These are phyloP conservation scores for Lagodon rhomboides DNA, from an alignment of 2,797 vertebrate genomes.

Conservation along the genomic window DNA sequence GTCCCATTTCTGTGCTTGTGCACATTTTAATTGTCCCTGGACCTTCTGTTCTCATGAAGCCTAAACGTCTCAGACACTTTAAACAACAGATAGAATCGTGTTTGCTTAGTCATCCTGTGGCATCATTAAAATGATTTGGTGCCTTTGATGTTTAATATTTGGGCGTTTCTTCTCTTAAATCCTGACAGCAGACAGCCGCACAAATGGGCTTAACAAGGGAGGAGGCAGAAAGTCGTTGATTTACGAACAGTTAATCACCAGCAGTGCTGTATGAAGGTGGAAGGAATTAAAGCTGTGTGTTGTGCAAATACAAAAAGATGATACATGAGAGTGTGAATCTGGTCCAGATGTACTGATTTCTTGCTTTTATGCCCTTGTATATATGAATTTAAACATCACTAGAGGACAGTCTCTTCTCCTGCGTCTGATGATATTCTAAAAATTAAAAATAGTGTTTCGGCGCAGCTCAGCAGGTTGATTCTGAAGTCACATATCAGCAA, in stretches of 20 bases:
- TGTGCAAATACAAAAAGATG: neutral
- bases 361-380: neutral
- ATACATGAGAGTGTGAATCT: neutral
- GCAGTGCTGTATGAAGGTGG: neutral
- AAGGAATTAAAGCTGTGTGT: neutral
- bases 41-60: neutral
- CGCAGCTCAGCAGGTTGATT: conserved; percentile 20
- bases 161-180: neutral
- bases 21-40: neutral
- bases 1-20: neutral
- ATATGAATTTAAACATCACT: conserved; percentile 42
- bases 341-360: neutral
- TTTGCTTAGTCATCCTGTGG: conserved; percentile 2
- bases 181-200: neutral
- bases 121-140: neutral
- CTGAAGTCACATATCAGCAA: conserved; percentile 34
- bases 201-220: neutral
- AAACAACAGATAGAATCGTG: neutral
- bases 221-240: neutral
- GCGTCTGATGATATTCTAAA: conserved; percentile 17
- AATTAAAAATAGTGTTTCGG: conserved; percentile 27
- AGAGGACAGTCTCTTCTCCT: conserved; percentile 55
- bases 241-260: conserved; percentile 3
- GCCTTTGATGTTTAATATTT: conserved; percentile 3
- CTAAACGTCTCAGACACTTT: neutral